phyloP scores from a whole-genome alignment of 2,888 invertebrate species.

The Temnothorax unifasciatus region DNA sequence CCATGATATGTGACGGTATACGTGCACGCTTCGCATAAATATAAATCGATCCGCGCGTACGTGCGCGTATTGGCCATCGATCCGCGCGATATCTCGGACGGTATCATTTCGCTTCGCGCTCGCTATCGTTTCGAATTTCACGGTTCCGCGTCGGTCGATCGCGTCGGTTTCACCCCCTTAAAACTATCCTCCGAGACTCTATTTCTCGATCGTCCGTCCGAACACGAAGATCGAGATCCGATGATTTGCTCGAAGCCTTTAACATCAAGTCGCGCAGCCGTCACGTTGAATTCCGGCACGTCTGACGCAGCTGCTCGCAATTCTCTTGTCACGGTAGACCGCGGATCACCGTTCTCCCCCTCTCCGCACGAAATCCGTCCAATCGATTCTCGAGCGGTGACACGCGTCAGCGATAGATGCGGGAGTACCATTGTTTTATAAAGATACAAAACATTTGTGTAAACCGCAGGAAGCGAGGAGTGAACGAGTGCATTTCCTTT shows the following conservation, averaged over 20 bases:
- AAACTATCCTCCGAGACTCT: background rate
- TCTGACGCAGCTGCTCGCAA: slow-evolving; percentile 45
- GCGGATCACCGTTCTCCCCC: slow-evolving; percentile 32
- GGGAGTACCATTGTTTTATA: slow-evolving; percentile 17
- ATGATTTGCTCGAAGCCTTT: slow-evolving; percentile 10
- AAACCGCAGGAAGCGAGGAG: background rate
- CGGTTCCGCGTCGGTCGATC: slow-evolving; percentile 17
- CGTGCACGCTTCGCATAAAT: background rate
- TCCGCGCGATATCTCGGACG: background rate
- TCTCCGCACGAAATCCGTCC: slow-evolving; percentile 55
- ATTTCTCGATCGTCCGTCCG: slow-evolving; percentile 13
- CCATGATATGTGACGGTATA: background rate
- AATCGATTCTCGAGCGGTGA: slow-evolving; percentile 64
- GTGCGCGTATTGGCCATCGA: background rate
- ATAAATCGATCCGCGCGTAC: background rate
- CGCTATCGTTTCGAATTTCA: slow-evolving; percentile 58
- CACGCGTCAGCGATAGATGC: slow-evolving; percentile 22
- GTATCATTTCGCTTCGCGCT: slow-evolving; percentile 32
- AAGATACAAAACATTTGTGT: background rate
- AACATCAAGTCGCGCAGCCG: slow-evolving; percentile 24
- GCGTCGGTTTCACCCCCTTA: slow-evolving; percentile 18
- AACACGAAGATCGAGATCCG: slow-evolving; percentile 23
- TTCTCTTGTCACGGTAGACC: slow-evolving; percentile 47
- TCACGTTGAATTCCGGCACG: slow-evolving; percentile 54
- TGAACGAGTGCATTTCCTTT: background rate